Evolutionary conservation across 37 sponge, comb jelly and placozoan species (phyloP).

Genomic region (Aplysina aerophoba): DNA sequence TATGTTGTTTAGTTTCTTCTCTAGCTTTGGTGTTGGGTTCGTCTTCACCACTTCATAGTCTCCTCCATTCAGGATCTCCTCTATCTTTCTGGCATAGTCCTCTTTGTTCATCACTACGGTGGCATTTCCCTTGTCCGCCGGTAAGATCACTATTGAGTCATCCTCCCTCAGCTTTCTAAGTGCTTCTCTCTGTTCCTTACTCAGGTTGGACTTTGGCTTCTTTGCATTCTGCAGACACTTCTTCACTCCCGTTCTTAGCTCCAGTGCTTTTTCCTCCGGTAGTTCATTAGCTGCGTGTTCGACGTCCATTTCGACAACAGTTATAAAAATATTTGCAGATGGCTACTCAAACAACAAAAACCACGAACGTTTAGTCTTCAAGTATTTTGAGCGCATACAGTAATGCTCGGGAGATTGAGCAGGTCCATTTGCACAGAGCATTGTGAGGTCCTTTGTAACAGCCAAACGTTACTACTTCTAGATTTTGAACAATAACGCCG

Average conservation of each 20-base stretch:
- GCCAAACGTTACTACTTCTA: too few relatives aligned
- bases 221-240: neutral
- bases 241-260: neutral
- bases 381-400: too few relatives aligned
- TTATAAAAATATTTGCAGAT: too few relatives aligned
- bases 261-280: neutral
- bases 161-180: slow-evolving; percentile 4
- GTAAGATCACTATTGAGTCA: slow-evolving; percentile 8
- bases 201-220: slow-evolving; percentile 9
- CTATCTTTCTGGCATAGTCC: slow-evolving; percentile 10
- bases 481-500: too few relatives aligned
- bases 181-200: neutral
- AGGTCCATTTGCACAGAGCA: too few relatives aligned
- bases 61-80: neutral
- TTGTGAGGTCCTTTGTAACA: too few relatives aligned
- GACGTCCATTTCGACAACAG: too few relatives aligned
- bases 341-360: too few relatives aligned
- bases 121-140: slow-evolving; percentile 23
- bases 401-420: too few relatives aligned
- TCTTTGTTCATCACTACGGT: slow-evolving; percentile 29
- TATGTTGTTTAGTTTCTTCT: neutral
- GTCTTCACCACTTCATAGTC: neutral
- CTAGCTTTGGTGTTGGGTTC: slow-evolving; percentile 6
- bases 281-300: too few relatives aligned
- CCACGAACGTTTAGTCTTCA: too few relatives aligned